Evolutionary conservation across 2,888 invertebrate genomes (phyloP).

Genomic region (Elgonia sp.): DNA sequence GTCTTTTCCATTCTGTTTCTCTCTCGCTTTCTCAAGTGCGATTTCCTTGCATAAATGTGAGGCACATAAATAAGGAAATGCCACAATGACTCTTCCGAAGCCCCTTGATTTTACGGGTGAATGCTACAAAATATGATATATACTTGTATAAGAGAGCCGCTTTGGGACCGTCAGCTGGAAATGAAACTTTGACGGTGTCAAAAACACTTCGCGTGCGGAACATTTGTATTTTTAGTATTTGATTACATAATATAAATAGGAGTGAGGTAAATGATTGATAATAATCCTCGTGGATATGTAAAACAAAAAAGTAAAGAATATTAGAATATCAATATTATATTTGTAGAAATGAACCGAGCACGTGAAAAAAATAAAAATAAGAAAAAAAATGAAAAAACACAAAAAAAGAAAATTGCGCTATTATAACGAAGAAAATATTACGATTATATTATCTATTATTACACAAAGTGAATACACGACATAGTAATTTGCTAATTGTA

Average conservation of each 20-base stretch:
- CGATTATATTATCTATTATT: slow-evolving; percentile 86
- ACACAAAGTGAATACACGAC: slow-evolving; percentile 86
- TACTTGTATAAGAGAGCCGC: slow-evolving; percentile 81
- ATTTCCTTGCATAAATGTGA: slow-evolving; percentile 19
- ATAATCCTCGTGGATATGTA: slow-evolving; percentile 85
- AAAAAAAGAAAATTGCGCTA: slow-evolving; percentile 83
- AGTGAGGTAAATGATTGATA: slow-evolving; percentile 84
- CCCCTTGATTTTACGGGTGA: slow-evolving; percentile 84
- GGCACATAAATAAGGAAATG: slow-evolving; percentile 7
- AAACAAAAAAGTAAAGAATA: slow-evolving; percentile 82
- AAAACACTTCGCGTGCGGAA: slow-evolving; percentile 81
- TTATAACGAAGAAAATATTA: slow-evolving; percentile 85
- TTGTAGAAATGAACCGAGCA: slow-evolving; percentile 86
- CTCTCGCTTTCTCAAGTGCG: slow-evolving; percentile 9
- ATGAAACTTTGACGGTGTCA: slow-evolving; percentile 78
- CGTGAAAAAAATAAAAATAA: slow-evolving; percentile 80
- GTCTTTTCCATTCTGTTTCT: slow-evolving; percentile 8
- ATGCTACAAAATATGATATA: slow-evolving; percentile 82
- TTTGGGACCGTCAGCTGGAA: slow-evolving; percentile 80
- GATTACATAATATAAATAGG: slow-evolving; percentile 85
- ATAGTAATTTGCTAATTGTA: slow-evolving; percentile 87
- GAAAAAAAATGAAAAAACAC: slow-evolving; percentile 55
- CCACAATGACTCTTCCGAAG: slow-evolving; percentile 78
- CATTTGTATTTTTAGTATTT: slow-evolving; percentile 87
- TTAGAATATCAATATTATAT: slow-evolving; percentile 85